These are phyloP conservation scores for Hypotaenidia okinawae DNA, from an alignment of 2,797 vertebrate species.

Conservation along the genomic window DNA sequence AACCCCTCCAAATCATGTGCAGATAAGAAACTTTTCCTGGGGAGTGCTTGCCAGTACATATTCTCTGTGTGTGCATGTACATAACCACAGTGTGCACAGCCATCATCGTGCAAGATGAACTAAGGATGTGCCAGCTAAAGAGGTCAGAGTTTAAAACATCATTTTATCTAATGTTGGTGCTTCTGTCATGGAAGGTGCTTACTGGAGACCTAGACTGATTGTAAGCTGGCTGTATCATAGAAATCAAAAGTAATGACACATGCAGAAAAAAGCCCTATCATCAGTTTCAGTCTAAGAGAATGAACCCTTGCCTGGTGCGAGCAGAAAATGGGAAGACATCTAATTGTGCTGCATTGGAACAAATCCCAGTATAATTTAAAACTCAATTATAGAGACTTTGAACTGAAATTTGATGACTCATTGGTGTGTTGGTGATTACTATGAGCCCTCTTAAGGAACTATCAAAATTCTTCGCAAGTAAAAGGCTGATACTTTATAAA, in stretches of 20 bases:
- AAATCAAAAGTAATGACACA: not conserved
- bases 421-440: not conserved
- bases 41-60: not conserved
- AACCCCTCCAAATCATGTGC: not conserved
- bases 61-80: accelerated
- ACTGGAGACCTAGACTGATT: not conserved
- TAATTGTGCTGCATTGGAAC: not conserved
- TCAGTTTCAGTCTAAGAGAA: not conserved
- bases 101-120: not conserved
- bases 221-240: not conserved
- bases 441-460: not conserved
- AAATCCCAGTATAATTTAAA: not conserved
- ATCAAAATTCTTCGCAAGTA: not conserved
- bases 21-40: not conserved
- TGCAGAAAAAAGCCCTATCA: not conserved
- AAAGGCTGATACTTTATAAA: not conserved
- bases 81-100: not conserved
- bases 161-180: not conserved
- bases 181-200: not conserved
- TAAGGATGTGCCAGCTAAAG: not conserved
- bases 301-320: not conserved
- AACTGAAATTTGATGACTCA: constrained; percentile 10
- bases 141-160: not conserved
- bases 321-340: not conserved
- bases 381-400: not conserved